phyloP scores from a whole-genome alignment of 2,888 invertebrate genomes.

The Platypus cylindrus region DNA sequence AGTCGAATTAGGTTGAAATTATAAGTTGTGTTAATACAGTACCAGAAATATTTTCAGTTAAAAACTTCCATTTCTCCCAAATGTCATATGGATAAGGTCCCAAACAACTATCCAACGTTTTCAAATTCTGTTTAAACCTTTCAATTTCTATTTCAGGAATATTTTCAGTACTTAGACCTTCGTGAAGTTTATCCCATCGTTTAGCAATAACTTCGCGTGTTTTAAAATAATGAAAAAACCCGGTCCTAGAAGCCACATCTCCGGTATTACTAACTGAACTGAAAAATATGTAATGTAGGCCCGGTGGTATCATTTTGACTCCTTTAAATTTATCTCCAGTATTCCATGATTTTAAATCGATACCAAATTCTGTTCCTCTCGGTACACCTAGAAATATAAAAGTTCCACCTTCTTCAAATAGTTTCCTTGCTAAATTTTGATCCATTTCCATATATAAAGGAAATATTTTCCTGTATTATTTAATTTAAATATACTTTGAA shows the following conservation, averaged over 20 bases:
- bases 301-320: constrained; percentile 97
- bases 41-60: constrained; percentile 57
- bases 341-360: constrained; percentile 82
- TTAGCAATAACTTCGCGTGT: constrained; percentile 72
- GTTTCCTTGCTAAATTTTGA: constrained; percentile 58
- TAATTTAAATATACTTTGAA: too few relatives aligned
- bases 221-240: constrained; percentile 67
- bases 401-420: constrained; percentile 71
- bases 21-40: constrained; percentile 19
- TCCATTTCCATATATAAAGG: too few relatives aligned
- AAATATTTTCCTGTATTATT: too few relatives aligned
- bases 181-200: constrained; percentile 70
- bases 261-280: constrained; percentile 50
- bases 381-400: constrained; percentile 80
- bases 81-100: constrained; percentile 88
- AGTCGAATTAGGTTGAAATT: too few relatives aligned
- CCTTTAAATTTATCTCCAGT: constrained; percentile 87
- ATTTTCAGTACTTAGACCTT: constrained; percentile 57
- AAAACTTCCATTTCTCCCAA: constrained; percentile 72
- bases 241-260: constrained; percentile 56
- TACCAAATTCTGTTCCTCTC: constrained; percentile 88
- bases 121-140: constrained; percentile 53
- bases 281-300: constrained; percentile 87
- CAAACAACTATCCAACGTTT: constrained; percentile 62
- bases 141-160: constrained; percentile 53